Evolutionary conservation across 2,888 invertebrate species (phyloP).

Genomic region (Drosophila kuntzei): DNA sequence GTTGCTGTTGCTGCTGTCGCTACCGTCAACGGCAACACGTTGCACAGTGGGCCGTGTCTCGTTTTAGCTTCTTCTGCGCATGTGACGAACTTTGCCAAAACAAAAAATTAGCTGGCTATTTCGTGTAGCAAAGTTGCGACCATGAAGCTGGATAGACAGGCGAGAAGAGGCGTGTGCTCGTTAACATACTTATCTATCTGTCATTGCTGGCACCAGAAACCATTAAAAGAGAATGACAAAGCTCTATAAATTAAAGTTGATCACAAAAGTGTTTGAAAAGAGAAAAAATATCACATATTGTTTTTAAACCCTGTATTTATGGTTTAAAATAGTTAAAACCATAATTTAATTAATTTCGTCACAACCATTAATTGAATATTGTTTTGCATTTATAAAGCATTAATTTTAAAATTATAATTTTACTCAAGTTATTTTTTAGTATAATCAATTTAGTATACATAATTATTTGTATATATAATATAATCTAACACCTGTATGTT

Average conservation of each 20-base stretch:
- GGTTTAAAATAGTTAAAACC: no score
- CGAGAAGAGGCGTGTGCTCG: slow-evolving; percentile 41
- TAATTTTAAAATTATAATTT: background rate
- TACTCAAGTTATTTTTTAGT: background rate
- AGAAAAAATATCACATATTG: background rate
- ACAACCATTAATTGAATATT: no score
- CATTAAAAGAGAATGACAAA: slow-evolving; percentile 11
- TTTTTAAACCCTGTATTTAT: background rate
- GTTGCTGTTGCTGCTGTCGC: slow-evolving; percentile 62
- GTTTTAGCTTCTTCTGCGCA: slow-evolving; percentile 59
- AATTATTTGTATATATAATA: no score
- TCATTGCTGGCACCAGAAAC: background rate
- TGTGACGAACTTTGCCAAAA: slow-evolving; percentile 67
- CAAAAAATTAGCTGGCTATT: slow-evolving; percentile 37
- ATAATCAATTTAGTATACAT: background rate
- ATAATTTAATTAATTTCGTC: no score
- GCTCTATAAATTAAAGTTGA: background rate
- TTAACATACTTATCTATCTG: slow-evolving; percentile 6
- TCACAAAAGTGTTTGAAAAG: background rate
- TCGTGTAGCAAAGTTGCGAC: slow-evolving; percentile 63
- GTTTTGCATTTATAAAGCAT: background rate
- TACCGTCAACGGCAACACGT: slow-evolving; percentile 77
- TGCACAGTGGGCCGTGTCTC: slow-evolving; percentile 69
- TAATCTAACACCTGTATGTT: background rate
- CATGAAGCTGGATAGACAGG: slow-evolving; percentile 63